These are phyloP conservation scores for Genyomyrus donnyi DNA, from an alignment of 2,113 vertebrate genomes.

Conservation along the genomic window DNA sequence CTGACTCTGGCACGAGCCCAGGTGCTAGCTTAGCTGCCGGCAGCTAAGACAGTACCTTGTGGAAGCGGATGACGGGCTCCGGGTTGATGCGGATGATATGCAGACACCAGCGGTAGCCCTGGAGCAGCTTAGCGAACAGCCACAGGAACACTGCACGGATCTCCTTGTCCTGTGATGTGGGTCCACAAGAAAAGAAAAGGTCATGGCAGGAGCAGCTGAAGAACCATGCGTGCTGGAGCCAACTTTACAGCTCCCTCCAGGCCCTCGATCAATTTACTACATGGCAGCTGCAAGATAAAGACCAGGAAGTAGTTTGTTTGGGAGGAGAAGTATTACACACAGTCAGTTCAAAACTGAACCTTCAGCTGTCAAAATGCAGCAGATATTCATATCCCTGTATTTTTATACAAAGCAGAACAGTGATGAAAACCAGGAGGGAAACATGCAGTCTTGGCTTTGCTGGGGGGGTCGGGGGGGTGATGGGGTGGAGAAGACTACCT, in stretches of 20 bases:
- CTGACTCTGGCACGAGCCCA: not conserved
- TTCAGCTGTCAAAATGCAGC: not conserved
- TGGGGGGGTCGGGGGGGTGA: not conserved
- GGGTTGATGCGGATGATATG: constrained; percentile 95
- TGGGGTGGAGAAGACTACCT: constrained; percentile 55
- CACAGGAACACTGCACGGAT: constrained; percentile 86
- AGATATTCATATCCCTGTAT: not conserved
- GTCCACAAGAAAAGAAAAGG: not conserved
- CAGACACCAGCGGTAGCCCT: constrained; percentile 93
- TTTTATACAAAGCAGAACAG: not conserved
- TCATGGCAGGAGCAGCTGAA: too few species aligned
- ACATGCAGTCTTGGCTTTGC: not conserved
- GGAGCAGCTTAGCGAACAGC: constrained; percentile 86
- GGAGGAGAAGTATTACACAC: not conserved
- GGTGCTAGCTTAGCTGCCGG: not conserved
- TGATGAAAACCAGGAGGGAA: not conserved
- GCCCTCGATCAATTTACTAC: not conserved
- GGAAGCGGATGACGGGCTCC: constrained; percentile 92
- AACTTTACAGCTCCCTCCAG: not conserved
- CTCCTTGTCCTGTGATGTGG: constrained; percentile 82
- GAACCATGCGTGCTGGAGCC: not conserved
- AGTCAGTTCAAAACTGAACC: not conserved
- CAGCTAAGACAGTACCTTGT: constrained; percentile 68
- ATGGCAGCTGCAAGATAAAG: not conserved
- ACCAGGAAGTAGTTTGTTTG: not conserved